A percentile compares a stretch with the other conserved stretches of the same genome.
Evolutionary conservation across 2,113 vertebrate genomes (phyloP).

Genomic region (Lathamus discolor): DNA sequence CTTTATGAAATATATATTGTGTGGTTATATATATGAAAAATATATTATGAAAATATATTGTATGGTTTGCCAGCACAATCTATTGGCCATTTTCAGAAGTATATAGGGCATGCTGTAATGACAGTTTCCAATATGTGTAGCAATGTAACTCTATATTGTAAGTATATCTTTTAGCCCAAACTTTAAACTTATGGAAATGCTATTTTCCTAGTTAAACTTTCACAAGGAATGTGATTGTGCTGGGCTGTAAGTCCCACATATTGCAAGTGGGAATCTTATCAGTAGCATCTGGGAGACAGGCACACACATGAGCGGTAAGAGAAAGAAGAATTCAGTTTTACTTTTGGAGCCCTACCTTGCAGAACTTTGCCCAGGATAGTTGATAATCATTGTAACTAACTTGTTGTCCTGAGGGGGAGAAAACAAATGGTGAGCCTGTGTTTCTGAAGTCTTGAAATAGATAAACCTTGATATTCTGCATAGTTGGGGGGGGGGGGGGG

Average conservation of each 20-base stretch:
- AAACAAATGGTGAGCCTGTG: not conserved
- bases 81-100: not conserved
- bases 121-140: not conserved
- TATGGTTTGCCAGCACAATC: not conserved
- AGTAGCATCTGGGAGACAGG: not conserved
- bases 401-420: constrained; percentile 76
- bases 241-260: not conserved
- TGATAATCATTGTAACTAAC: constrained; percentile 84
- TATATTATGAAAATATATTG: not conserved
- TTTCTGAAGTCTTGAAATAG: not conserved
- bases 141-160: not conserved
- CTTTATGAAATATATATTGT: not conserved
- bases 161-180: not conserved
- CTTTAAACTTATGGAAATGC: not conserved
- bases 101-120: not conserved
- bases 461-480: not conserved
- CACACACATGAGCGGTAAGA: rapidly evolving
- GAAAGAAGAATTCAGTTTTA: not conserved
- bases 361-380: constrained; percentile 94
- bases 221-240: not conserved
- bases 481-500: not conserved
- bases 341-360: constrained; percentile 81
- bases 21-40: too few relatives aligned
- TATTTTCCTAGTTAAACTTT: not conserved
- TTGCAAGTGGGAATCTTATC: not conserved